These are phyloP conservation scores for Zaprionus tsacasi DNA, from an alignment of 1,140 invertebrate genomes.

Conservation along the genomic window DNA sequence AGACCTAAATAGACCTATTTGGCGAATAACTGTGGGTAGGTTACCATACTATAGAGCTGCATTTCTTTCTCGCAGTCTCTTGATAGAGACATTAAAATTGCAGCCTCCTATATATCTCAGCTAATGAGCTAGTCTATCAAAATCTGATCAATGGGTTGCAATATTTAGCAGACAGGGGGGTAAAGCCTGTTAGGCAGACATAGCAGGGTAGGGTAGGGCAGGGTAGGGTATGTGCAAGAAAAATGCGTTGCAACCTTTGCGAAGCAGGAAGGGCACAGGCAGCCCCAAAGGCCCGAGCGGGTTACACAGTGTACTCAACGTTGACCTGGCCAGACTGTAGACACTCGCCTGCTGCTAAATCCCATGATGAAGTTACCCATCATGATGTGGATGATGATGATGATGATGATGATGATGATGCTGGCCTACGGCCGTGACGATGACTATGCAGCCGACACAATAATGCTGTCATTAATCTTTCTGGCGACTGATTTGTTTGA, in stretches of 20 bases:
- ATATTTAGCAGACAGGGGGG: not conserved
- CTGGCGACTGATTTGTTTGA: conserved; percentile 84
- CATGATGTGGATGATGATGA: conserved; percentile 74
- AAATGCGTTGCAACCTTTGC: conserved; percentile 71
- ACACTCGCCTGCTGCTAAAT: conserved; percentile 27
- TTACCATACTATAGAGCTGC: too few species aligned
- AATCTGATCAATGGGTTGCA: not conserved
- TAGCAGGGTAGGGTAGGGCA: conserved; percentile 55
- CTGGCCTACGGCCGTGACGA: conserved; percentile 31
- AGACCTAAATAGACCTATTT: too few species aligned
- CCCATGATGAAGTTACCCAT: conserved; percentile 49
- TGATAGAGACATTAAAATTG: too few species aligned
- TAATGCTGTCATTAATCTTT: conserved; percentile 84
- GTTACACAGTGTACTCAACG: conserved; percentile 24
- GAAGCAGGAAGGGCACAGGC: not conserved
- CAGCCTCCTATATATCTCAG: too few species aligned
- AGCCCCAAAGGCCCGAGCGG: not conserved
- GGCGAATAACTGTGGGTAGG: too few species aligned
- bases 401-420: conserved; percentile 42
- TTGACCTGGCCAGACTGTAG: not conserved
- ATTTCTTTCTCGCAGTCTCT: too few species aligned
- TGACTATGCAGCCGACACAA: conserved; percentile 80
- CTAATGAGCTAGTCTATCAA: not conserved
- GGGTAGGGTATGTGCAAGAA: conserved; percentile 78
- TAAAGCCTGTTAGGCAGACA: conserved; percentile 45